Percentiles rank a stretch among this genome's conserved stretches.
Conservation (phyloP, 92 coral and sea anemone species). For the Actinostola sp. region DNA sequence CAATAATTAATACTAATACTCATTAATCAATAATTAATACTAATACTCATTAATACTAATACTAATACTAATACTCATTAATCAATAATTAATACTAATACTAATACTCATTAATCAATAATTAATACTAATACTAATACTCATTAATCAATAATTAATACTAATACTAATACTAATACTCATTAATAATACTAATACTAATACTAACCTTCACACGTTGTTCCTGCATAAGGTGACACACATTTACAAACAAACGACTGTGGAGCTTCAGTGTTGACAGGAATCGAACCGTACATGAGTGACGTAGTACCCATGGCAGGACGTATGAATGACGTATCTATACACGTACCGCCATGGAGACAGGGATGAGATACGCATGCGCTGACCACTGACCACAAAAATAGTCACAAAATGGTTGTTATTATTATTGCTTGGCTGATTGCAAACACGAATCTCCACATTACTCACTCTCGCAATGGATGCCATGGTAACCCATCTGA, state of each 20-base stretch:
- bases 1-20: background rate
- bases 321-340: slow-evolving; percentile 82
- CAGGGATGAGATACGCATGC: slow-evolving; percentile 97
- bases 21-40: no score
- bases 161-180: background rate
- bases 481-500: slow-evolving; percentile 90
- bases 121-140: background rate
- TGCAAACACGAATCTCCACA: background rate
- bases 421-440: background rate
- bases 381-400: slow-evolving; percentile 68
- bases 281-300: slow-evolving; percentile 44
- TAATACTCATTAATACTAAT: background rate
- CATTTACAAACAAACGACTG: slow-evolving; percentile 86
- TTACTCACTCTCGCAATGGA: slow-evolving; percentile 86
- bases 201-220: slow-evolving; percentile 80
- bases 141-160: no score
- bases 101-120: background rate
- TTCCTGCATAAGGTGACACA: slow-evolving; percentile 74
- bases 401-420: background rate
- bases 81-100: background rate
- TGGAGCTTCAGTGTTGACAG: slow-evolving; percentile 26
- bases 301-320: slow-evolving; percentile 33
- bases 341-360: slow-evolving; percentile 96
- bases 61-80: background rate
- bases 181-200: background rate